Percentiles rank a stretch among this genome's conserved stretches.
Evolutionary conservation across 1,140 invertebrate species (phyloP).

Genomic region (Bombus affinis): DNA sequence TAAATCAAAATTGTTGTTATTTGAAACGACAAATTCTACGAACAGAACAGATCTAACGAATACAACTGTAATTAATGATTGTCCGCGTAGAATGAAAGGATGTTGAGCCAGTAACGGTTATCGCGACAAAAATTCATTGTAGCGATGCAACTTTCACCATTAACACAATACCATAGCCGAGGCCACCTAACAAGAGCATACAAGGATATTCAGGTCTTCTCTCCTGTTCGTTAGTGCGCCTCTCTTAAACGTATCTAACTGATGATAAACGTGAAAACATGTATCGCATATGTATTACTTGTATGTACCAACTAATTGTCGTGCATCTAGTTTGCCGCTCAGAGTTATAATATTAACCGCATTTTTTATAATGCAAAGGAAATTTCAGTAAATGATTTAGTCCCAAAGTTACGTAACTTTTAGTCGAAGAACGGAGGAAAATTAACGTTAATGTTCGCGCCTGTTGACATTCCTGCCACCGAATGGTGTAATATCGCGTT

Average conservation of each 20-base stretch:
- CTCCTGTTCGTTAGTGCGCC: slow-evolving; percentile 12
- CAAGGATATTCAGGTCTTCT: slow-evolving; percentile 4
- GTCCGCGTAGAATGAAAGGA: neutral
- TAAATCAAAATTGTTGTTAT: neutral
- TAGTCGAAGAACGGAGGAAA: no score
- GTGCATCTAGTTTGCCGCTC: neutral
- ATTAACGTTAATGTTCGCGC: neutral
- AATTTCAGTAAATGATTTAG: no score
- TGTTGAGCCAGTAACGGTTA: neutral
- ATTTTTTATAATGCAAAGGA: neutral
- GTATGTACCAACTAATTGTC: neutral
- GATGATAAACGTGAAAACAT: neutral
- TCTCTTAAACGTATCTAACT: slow-evolving; percentile 14
- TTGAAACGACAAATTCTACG: neutral
- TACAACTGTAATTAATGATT: neutral
- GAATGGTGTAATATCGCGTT: slow-evolving; percentile 27
- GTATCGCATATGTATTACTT: neutral
- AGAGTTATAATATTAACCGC: no score
- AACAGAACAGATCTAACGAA: no score
- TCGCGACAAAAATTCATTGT: slow-evolving; percentile 20
- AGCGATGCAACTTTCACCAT: slow-evolving; percentile 22
- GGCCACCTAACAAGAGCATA: neutral
- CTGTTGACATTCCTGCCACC: neutral
- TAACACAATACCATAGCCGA: neutral
- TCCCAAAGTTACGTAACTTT: no score